These are phyloP conservation scores for Callinectes sapidus DNA, from an alignment of 2,888 invertebrate genomes.

Conservation along the genomic window DNA sequence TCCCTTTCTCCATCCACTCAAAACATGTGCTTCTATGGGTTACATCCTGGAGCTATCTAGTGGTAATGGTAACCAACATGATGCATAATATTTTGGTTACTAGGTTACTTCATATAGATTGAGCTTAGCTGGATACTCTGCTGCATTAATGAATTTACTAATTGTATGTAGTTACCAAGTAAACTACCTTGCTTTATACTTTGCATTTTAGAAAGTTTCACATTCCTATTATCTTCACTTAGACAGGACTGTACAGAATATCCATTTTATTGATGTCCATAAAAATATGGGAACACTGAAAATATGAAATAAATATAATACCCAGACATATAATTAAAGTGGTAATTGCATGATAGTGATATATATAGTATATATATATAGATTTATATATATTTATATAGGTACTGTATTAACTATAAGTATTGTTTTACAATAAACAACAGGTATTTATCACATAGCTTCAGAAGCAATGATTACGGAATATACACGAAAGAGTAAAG, in stretches of 20 bases:
- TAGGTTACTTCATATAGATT: background rate
- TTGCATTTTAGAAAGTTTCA: background rate
- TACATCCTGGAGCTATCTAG: background rate
- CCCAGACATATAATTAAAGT: background rate
- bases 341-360: conserved; percentile 24
- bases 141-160: background rate
- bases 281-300: conserved; percentile 28
- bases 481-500: conserved; percentile 2
- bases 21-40: background rate
- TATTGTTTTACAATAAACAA: conserved; percentile 51
- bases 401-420: conserved; percentile 36
- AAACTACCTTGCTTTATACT: background rate
- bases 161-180: background rate
- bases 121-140: background rate
- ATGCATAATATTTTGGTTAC: background rate
- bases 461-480: conserved; percentile 38
- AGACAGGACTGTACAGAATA: conserved; percentile 12
- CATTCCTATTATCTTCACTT: background rate
- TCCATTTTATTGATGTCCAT: background rate
- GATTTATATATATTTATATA: background rate
- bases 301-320: conserved; percentile 31
- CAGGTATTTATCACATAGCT: conserved; percentile 51
- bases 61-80: background rate
- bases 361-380: conserved; percentile 3
- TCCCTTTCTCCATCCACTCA: background rate